Evolutionary conservation across 2,113 vertebrate species (phyloP), one percentile per base, ranked within the genome.

Genomic region (Amphiprion ocellaris): DNA sequence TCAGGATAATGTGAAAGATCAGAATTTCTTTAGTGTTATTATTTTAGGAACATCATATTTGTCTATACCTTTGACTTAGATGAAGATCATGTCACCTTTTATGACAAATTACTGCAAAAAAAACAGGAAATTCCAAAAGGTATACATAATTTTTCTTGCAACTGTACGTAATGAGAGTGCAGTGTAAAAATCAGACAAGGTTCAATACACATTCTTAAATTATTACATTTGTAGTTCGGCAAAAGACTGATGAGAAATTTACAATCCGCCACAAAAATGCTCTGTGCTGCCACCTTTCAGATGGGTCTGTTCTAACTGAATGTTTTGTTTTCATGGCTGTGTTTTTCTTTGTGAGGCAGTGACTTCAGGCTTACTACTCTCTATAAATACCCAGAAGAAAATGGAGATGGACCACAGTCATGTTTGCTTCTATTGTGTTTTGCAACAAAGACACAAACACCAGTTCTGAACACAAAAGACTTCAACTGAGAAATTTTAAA

Each of bases 341-440:
- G 39, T 80, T 77, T 82, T 83, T 54, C 62, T 84, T 82, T 69
- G 67, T 79, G 76, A 83, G 74, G 79, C 58, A 68, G 75, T 80
- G 64, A 86, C 73, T 89, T 81, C 70, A 86, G 65, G 33, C 74
- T 74, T 49, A 69, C 53, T 52, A 68, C 69, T 16, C 30, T 53
- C 68, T 78, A 76, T 68, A 85, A 83, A 86, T 82, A 85, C 33
- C 60, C 72, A 68, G 39, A 59, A 62, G 47, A 81, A 75, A 83
- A 82, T 44, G 24, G 16, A 87, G 65, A 76, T 28, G 0, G 11
- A 46, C 63, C 74, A 64, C 56, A 72, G 54, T 50, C 24, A 37
- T 66, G 24, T 62, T 77, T 26, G 61, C 28, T 53, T 54, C 55
- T 16, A 55, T 70, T 54, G 56, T 79, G 69, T 84, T 81, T 72